Evolutionary conservation across 1,140 invertebrate genomes (phyloP), one percentile per base, ranked within the genome.

Genomic region (Ericerus pela): DNA sequence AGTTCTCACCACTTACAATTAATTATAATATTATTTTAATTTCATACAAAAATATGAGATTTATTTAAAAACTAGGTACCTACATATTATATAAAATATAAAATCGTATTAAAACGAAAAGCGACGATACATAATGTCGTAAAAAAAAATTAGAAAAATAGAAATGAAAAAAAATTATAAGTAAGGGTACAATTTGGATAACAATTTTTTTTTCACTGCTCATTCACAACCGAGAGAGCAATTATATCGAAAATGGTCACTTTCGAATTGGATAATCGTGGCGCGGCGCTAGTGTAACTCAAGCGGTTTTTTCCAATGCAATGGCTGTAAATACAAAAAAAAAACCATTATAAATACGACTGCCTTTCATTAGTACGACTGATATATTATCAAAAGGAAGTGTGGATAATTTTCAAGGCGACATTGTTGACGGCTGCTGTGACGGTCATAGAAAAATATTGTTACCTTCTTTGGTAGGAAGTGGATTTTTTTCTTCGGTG

Each of bases 401-500:
- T 33, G 8, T 33, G 31, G n/a, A 10, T 33, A n/a, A 33, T 33
- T 33, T 33, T 33, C 8, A 33, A 10, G 8, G n/a, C 8, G 8
- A 33, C n/a, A 8, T 33, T 33, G 8, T 33, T 33, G n/a, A 33
- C 8, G 20, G 11, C 12, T 43, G 16, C 11, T 51, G 52, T 29
- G 30, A 52, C 6, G 8, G 8, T 8, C 8, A 20, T n/a, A 26
- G 4, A 24, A 52, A 6, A 4, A 52, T 26, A 43, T 38, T 29
- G 30, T 59, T 64, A 74, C 85, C 83, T 77, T 87, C 85, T 75
- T 79, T 78, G 66, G 85, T 88, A 62, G 88, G 88, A 65, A 93
- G 75, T 53, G 82, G 80, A 73, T 91, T 91, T 72, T 91, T 91
- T 70, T 91, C 88, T 65, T 81, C 80, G 51, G 88, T 92, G 72